Base-by-base conservation (phyloP, 2,113 vertebrate species). In the Ammodytes dubius region DNA sequence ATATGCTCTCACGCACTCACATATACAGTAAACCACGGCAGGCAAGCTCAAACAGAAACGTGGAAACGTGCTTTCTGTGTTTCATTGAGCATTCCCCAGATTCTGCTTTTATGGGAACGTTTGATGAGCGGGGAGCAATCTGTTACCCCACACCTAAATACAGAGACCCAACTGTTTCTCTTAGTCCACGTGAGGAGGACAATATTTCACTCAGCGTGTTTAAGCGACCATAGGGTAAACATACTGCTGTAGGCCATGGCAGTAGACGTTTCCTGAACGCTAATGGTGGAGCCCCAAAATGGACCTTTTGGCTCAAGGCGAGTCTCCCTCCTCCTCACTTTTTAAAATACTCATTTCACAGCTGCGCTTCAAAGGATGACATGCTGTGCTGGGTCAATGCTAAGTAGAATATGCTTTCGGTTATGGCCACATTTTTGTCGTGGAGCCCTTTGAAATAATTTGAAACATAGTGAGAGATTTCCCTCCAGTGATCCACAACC, bases 351-450 rank as follows among this genome's bases (percentile, higher is more conserved):
- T 93, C 89, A 81, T 71, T 86, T 78, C 77, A 91, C 93, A 96
- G 90, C 93, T 95, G 92, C 50, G 68, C 94, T 95, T 93, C 91
- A 95, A 94, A 95, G 89, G 82, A 90, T 92, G 93, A 90, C 87
- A 90, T 53, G 90, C 89, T 94, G 85, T 82, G 88, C 68, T 57
- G 75, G 67, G 63, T 87, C 90, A 64, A 81, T 75, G 46, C 90
- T 68, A 56, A 68, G 60, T 12, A 64, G 78, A 94, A 74, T 87
- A 78, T 94, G 89, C 87, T 94, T 92, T 84, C 37, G 92, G 91
- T 94, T 87, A 95, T 14, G 50, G 84, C 75, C 86, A 74, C 80
- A 81, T 87, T 78, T 90, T 10, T 43, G 43, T 70, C 53, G 57
- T 2, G 66, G 53, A 69, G 64, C 4, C 49, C 4, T 67, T 10